Evolutionary conservation across 2,113 vertebrate genomes (phyloP).

Genomic region (Proteles cristata): DNA sequence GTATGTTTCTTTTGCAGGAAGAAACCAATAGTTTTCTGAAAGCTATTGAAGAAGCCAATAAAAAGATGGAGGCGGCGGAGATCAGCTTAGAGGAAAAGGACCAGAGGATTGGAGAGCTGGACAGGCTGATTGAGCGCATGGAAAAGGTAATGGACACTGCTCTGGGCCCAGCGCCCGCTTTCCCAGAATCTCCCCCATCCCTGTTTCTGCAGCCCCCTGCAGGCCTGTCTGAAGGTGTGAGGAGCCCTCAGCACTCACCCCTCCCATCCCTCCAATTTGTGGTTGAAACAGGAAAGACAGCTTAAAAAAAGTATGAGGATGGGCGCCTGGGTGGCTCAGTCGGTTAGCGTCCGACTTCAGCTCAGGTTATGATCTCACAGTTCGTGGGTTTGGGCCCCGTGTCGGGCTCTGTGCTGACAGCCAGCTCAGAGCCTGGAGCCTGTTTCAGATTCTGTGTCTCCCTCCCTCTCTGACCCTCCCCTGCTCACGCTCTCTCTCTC

Average conservation of each 20-base stretch:
- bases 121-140: slow-evolving; percentile 95
- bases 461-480: too few relatives aligned
- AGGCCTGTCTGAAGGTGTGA: neutral
- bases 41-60: slow-evolving; percentile 94
- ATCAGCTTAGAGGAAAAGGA: slow-evolving; percentile 94
- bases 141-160: slow-evolving; percentile 85
- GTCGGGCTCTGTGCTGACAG: too few relatives aligned
- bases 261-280: neutral
- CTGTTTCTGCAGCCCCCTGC: fast-evolving
- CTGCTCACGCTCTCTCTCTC: too few relatives aligned
- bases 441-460: too few relatives aligned
- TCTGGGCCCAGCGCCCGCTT: too few relatives aligned
- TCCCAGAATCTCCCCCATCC: too few relatives aligned
- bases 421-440: too few relatives aligned
- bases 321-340: too few relatives aligned
- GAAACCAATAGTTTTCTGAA: slow-evolving; percentile 93
- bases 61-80: slow-evolving; percentile 89
- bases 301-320: neutral
- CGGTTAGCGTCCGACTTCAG: too few relatives aligned
- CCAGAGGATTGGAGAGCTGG: slow-evolving; percentile 93
- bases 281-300: neutral
- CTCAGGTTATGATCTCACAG: too few relatives aligned
- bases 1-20: slow-evolving; percentile 84
- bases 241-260: neutral
- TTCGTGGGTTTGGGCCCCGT: too few relatives aligned